phyloP scores from a whole-genome alignment of 2,888 invertebrate species.

The Apodemia zela region DNA sequence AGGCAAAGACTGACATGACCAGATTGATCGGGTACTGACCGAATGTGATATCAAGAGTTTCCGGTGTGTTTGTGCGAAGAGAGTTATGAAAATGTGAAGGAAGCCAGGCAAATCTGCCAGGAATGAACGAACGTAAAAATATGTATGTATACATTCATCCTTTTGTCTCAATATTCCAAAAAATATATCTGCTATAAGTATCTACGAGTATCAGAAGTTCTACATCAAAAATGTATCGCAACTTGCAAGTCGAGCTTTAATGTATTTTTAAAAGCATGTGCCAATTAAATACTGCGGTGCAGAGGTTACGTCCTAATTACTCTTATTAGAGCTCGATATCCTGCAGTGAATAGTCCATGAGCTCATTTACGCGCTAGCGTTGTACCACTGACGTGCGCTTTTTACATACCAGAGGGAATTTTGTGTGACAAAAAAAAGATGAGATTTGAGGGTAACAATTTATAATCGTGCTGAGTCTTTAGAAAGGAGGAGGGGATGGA shows the following conservation, averaged over 20 bases:
- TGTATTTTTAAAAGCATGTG: constrained; percentile 8
- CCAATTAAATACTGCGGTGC: constrained; percentile 9
- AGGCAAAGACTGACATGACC: too few relatives aligned
- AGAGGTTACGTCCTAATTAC: constrained; percentile 14
- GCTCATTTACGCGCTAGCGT: background rate
- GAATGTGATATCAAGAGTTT: too few relatives aligned
- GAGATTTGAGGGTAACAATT: background rate
- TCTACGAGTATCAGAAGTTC: too few relatives aligned
- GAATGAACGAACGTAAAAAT: too few relatives aligned
- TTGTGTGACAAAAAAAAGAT: background rate
- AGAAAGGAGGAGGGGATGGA: too few relatives aligned
- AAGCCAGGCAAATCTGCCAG: too few relatives aligned
- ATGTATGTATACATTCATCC: too few relatives aligned
- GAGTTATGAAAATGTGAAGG: too few relatives aligned
- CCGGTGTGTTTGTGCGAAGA: too few relatives aligned
- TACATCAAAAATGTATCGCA: background rate
- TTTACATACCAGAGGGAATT: background rate
- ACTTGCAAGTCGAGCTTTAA: background rate
- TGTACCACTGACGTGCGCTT: background rate
- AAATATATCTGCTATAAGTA: too few relatives aligned
- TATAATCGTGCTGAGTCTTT: background rate
- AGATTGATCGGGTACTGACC: too few relatives aligned
- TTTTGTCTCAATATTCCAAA: too few relatives aligned
- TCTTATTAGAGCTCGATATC: constrained; percentile 11
- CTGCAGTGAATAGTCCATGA: constrained; percentile 5